Percentiles rank a stretch among this genome's conserved stretches.
Evolutionary conservation across 2,888 invertebrate genomes (phyloP).

Genomic region (Dryadula phaetusa): DNA sequence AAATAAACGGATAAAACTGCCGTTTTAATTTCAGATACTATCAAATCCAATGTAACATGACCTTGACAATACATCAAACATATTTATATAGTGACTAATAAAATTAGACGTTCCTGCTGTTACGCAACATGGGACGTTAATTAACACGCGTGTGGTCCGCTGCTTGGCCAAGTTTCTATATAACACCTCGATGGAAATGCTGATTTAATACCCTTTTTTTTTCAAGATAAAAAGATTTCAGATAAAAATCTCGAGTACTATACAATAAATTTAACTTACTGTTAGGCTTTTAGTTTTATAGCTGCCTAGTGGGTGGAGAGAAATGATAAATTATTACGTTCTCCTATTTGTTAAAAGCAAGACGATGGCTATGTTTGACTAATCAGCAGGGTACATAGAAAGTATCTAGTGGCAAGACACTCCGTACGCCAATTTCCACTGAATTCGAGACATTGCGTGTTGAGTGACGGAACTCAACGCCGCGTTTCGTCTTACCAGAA

Average conservation of each 20-base stretch:
- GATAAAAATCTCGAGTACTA: background rate
- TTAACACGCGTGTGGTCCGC: slow-evolving; percentile 42
- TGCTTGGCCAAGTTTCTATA: slow-evolving; percentile 44
- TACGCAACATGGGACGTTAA: slow-evolving; percentile 35
- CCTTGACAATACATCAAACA: slow-evolving; percentile 26
- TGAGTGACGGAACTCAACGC: no score
- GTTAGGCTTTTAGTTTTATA: background rate
- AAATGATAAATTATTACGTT: background rate
- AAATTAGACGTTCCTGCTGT: slow-evolving; percentile 35
- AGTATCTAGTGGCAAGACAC: no score
- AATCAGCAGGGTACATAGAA: no score
- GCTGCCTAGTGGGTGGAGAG: background rate
- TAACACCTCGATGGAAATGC: slow-evolving; percentile 41
- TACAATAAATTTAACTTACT: background rate
- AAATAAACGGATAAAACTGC: no score
- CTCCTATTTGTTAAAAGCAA: no score
- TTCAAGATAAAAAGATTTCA: background rate
- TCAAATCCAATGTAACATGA: slow-evolving; percentile 16
- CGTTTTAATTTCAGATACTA: background rate
- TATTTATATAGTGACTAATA: slow-evolving; percentile 40
- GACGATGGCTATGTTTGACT: no score
- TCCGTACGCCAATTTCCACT: no score
- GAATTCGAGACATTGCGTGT: no score
- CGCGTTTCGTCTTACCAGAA: no score
- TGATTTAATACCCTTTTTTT: slow-evolving; percentile 11